Conservation (phyloP, 2,113 vertebrate genomes). For the Eurystomus gularis region DNA sequence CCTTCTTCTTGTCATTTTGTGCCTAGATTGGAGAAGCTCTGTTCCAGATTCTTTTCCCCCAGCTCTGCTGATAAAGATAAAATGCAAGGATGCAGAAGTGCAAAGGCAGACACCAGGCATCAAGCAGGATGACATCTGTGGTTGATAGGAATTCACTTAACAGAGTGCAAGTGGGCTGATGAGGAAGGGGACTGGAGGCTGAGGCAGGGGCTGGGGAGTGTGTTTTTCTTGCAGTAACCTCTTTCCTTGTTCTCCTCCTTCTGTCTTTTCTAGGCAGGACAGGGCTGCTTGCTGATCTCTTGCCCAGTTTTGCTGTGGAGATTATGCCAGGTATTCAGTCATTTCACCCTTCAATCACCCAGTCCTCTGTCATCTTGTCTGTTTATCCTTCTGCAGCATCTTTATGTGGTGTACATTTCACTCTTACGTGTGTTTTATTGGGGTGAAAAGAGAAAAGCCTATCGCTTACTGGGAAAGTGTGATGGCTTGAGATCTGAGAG, state of each 20-base stretch:
- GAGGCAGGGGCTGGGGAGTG: constrained; percentile 22
- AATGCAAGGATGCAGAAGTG: constrained; percentile 28
- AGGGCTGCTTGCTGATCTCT: constrained; percentile 94
- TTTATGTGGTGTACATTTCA: constrained; percentile 6
- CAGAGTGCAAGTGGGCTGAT: not conserved
- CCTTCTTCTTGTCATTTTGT: not conserved
- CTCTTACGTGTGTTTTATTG: not conserved
- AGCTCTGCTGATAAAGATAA: not conserved
- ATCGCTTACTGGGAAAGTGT: not conserved
- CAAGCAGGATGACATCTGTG: not conserved
- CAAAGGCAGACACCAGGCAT: not conserved
- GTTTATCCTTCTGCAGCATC: constrained; percentile 42
- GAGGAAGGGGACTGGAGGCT: not conserved
- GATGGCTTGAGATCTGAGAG: not conserved
- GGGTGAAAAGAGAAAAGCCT: not conserved
- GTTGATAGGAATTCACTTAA: not conserved
- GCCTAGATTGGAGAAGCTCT: not conserved
- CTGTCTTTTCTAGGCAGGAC: constrained; percentile 94
- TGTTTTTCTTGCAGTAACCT: constrained; percentile 74
- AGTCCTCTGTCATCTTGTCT: constrained; percentile 53
- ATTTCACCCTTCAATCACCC: constrained; percentile 63
- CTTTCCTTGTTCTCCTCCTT: constrained; percentile 75
- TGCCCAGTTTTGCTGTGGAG: constrained; percentile 98
- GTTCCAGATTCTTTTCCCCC: not conserved
- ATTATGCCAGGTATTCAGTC: constrained; percentile 96